Conservation (phyloP, 2,888 invertebrate species). For the Pandemis cinnamomeana region DNA sequence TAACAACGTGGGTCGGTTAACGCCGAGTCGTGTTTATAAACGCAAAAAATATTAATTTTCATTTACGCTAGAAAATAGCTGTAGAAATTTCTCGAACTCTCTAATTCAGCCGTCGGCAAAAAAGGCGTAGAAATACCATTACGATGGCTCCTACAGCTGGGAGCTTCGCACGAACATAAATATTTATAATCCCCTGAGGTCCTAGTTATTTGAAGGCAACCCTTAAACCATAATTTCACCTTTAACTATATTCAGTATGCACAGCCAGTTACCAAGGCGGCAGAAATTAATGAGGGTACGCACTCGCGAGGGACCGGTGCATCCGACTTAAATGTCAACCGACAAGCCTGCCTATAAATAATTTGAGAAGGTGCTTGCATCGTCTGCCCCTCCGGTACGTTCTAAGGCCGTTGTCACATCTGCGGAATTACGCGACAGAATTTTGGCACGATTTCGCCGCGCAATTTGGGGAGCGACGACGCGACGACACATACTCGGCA, state of each 20-base stretch:
- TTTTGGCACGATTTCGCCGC: background rate
- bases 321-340: constrained; percentile 80
- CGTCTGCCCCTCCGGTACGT: constrained; percentile 59
- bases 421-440: constrained; percentile 17
- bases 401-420: constrained; percentile 8
- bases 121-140: constrained; percentile 25
- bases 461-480: constrained; percentile 4
- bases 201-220: constrained; percentile 36
- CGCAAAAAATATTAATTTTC: constrained; percentile 5
- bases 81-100: constrained; percentile 11
- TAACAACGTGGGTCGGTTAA: constrained; percentile 5
- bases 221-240: constrained; percentile 49
- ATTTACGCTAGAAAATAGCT: constrained; percentile 15
- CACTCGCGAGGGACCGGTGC: constrained; percentile 60
- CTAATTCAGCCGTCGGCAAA: constrained; percentile 21
- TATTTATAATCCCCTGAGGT: constrained; percentile 41
- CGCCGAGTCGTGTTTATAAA: background rate
- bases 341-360: constrained; percentile 76
- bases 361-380: constrained; percentile 69
- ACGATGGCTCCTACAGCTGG: constrained; percentile 34
- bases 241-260: constrained; percentile 53
- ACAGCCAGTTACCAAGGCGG: constrained; percentile 62
- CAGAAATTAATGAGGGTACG: constrained; percentile 72
- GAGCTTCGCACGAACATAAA: constrained; percentile 40
- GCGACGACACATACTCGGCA: background rate